Base-by-base conservation (phyloP, 2,113 vertebrate genomes). In the Eupsittula cactorum region DNA sequence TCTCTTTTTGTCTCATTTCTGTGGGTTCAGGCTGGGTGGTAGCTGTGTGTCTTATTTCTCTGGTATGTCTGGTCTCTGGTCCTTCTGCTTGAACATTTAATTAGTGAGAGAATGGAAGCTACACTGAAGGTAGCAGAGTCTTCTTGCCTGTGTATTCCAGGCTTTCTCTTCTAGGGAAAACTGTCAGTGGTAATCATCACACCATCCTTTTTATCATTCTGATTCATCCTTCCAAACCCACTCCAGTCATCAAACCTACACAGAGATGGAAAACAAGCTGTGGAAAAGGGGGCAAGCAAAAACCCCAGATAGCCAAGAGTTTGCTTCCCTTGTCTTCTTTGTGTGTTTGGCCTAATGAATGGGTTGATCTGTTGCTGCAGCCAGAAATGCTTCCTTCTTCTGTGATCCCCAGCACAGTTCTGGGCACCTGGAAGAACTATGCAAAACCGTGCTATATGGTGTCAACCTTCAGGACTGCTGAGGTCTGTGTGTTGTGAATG, bases 321-420 rank as follows among this genome's bases (percentile, higher is more conserved):
- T 83, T 15, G 10, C 25, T 93, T n/a, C 31, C 53, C 39, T 80
- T 46, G 31, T 16, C 12, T 7, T 12, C 74, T 55, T 28, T 31
- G 41, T 25, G 33, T 27, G 17, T 60, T 55, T 77, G 65, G 21
- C 29, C 76, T 69, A 1, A n/a, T 42, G 49, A 68, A 50, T 42
- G 41, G 8, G 0, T 67, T 52, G 10, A 46, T 78, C 42, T 41
- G 18, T 65, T 70, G 44, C 77, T 65, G 60, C 84, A 91, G 74
- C n/a, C 33, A 24, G 19, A 67, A 71, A 16, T 39, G 8, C 20
- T 70, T 52, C 77, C 52, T 75, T 50, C 16, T 37, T 31, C 29
- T 55, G 50, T 41, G 10, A 1, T 16, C 14, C 60, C 65, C 50
- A 55, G 3, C 1, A 0, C 2, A 1, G 17, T 9, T 71, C 44